These are phyloP conservation scores for Paedocypris micromegethes DNA, from an alignment of 2,797 vertebrate species.

Conservation along the genomic window DNA sequence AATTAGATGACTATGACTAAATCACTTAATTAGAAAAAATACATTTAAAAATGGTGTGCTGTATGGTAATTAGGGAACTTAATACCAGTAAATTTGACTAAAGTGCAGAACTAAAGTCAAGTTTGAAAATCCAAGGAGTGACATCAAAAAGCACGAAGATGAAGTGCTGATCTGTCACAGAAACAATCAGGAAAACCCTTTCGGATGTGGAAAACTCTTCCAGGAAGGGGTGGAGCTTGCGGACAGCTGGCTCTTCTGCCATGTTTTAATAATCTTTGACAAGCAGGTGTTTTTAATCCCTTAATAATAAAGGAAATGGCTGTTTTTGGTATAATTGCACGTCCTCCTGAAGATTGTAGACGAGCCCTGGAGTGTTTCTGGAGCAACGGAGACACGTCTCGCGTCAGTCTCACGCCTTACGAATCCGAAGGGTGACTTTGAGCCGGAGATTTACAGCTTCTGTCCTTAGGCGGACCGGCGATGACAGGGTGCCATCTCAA, in stretches of 20 bases:
- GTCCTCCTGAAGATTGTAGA: constrained; percentile 4
- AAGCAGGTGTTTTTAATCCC: constrained; percentile 28
- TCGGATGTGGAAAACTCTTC: constrained; percentile 15
- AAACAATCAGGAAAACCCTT: no score
- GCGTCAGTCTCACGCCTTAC: constrained; percentile 14
- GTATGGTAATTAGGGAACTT: no score
- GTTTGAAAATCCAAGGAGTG: no score
- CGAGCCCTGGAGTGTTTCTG: constrained; percentile 5
- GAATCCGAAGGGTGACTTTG: constrained; percentile 52
- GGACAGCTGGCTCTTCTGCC: constrained; percentile 16
- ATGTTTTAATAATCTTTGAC: constrained; percentile 24
- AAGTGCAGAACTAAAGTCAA: no score
- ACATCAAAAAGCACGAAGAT: no score
- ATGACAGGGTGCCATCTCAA: constrained; percentile 60
- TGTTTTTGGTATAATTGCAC: constrained; percentile 21
- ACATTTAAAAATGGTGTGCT: no score
- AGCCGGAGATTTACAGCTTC: constrained; percentile 59
- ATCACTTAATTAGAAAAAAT: no score
- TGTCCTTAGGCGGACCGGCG: constrained; percentile 42
- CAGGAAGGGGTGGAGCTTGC: constrained; percentile 28
- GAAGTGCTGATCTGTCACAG: no score
- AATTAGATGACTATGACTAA: no score
- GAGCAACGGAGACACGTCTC: constrained; percentile 4
- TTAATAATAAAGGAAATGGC: constrained; percentile 19
- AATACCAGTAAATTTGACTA: no score